These are phyloP conservation scores for Tetanocera ferruginea DNA, from an alignment of 2,888 invertebrate genomes.

Conservation along the genomic window DNA sequence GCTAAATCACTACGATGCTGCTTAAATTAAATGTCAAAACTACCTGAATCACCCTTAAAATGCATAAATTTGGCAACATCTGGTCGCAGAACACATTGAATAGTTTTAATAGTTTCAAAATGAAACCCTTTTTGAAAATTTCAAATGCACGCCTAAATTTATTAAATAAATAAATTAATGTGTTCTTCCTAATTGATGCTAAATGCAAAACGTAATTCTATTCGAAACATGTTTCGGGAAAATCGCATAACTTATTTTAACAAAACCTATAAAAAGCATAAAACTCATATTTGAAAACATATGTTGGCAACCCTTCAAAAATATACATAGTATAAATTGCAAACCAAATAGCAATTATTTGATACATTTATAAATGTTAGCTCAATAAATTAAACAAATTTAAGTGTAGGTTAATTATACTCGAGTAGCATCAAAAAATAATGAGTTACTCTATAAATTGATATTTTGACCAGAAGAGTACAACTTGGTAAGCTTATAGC, in stretches of 20 bases:
- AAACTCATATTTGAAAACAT: no score
- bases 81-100: slow-evolving; percentile 1
- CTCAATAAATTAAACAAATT: not conserved
- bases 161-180: slow-evolving; percentile 67
- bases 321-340: no score
- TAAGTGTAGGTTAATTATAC: not conserved
- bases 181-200: not conserved
- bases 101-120: slow-evolving; percentile 38
- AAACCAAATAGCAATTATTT: no score
- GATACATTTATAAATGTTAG: not conserved
- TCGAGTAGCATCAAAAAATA: not conserved
- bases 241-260: not conserved
- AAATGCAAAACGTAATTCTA: no score
- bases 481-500: not conserved
- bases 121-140: slow-evolving; percentile 45
- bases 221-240: not conserved
- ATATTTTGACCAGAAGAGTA: slow-evolving; percentile 6
- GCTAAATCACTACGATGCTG: no score
- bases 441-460: slow-evolving; percentile 2
- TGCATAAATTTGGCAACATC: slow-evolving; percentile 1
- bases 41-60: not conserved
- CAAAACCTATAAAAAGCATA: not conserved
- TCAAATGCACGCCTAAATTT: slow-evolving; percentile 59
- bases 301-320: no score
- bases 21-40: no score